Base-by-base conservation (phyloP, 2,113 vertebrate genomes). In the Nyctibius bracteatus region DNA sequence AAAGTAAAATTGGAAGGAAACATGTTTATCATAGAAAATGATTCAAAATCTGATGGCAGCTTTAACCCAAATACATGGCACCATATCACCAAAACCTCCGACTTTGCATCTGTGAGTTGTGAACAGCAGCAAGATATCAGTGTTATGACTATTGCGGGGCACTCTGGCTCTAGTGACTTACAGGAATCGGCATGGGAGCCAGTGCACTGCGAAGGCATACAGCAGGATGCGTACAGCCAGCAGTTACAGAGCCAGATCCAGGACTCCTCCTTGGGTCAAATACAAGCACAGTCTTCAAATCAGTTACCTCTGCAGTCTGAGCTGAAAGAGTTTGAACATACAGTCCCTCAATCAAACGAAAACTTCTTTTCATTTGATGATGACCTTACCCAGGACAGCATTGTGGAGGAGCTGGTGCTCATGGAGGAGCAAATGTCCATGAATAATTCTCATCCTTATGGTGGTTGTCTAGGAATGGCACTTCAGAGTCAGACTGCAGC, bases 361-460 rank as follows among this genome's bases (percentile, higher is more conserved):
- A 99, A 98, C 96, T 99, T 98, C 97, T 99, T 99, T 79, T 97
- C 98, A 10, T 99, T 99, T 82, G 99, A 99, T 61, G 99, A 99
- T 4, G 99, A 99, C 67, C 99, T 99, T 71, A 99, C 99, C 52
- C 99, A 99, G 95, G 99, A 99, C 94, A 99, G 99, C 97, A 99
- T 99, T 63, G 99, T 99, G 90, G 99, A 99, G 97, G 99, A 99
- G 96, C 97, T 99, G 94, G 99, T 99, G 92, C 99, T 99, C 94
- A 99, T 99, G 99, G 99, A 99, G 91, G 99, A 99, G 97, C 99
- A 99, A 86, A 99, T 99, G 99, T 99, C 99, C 35, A 98, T 99
- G 91, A 99, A 99, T 92, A 98, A 94, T 90, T 97, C 99, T 68
- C 99, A 99, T 96, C 91, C 98, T 73, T 99, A 99, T 0, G 79